A percentile compares a stretch with the other conserved stretches of the same genome.
These are phyloP conservation scores for Heliopora coerulea DNA, from an alignment of 92 coral and sea anemone species.

Conservation along the genomic window DNA sequence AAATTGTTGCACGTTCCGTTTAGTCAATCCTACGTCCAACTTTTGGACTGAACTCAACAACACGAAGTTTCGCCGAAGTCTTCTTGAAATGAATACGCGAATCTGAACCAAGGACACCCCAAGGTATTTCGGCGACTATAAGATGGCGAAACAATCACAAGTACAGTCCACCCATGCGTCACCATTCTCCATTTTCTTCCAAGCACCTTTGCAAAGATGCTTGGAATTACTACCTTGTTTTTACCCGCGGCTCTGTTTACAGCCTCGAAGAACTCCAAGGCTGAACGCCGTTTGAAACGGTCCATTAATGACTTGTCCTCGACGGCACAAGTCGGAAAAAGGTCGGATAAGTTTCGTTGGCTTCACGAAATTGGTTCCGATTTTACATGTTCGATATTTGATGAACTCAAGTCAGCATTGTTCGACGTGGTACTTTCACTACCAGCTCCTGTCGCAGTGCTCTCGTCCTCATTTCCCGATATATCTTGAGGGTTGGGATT, in stretches of 20 bases:
- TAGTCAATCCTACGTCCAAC: too few species aligned
- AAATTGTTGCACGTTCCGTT: too few species aligned
- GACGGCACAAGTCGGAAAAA: background rate
- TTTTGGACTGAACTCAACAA: background rate
- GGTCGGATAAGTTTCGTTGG: conserved; percentile 10
- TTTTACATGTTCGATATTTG: conserved; percentile 29
- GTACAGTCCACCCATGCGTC: too few species aligned
- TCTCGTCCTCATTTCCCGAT: conserved; percentile 53
- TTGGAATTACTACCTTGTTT: too few species aligned
- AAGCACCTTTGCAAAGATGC: background rate
- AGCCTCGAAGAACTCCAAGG: background rate
- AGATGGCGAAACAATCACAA: too few species aligned
- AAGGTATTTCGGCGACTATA: too few species aligned
- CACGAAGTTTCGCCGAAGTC: background rate
- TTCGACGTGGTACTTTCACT: conserved; percentile 14
- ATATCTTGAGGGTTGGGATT: conserved; percentile 70
- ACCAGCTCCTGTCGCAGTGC: conserved; percentile 65
- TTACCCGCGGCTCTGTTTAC: background rate
- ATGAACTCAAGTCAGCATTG: conserved; percentile 14
- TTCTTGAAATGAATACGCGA: background rate
- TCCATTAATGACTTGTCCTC: background rate
- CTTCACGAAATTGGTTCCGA: conserved; percentile 19
- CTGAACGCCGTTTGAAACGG: background rate
- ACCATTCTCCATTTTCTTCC: background rate
- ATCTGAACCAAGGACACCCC: background rate